Base-by-base conservation (phyloP, 2,888 invertebrate genomes). In the Podabrus alpinus region DNA sequence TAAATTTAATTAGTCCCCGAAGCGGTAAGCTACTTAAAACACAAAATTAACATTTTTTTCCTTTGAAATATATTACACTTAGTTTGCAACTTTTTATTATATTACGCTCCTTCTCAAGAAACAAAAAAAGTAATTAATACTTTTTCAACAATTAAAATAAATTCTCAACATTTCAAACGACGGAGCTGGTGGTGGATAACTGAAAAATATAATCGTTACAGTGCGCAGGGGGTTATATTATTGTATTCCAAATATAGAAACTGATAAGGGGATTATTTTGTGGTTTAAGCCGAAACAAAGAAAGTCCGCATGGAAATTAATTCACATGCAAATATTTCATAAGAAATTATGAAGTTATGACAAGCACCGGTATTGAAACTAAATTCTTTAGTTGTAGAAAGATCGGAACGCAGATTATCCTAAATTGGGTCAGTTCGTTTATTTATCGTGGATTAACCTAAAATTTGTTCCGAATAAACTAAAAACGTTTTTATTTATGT, bases 1-100 rank as follows among this genome's bases (percentile, higher is more conserved):
- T 83, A 84, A 84, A 84, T 84, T 83, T 84, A 83, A 84, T 84
- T 83, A 83, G 80, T 78, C 81, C 81, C 80, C 74, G 71, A 80
- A 81, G 80, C 77, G 61, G 75, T 77, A 71, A 73, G 74, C 73
- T 79, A 69, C 79, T 80, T 77, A 79, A 79, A 78, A 79, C 76
- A 73, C 79, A 25, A 78, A 80, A 80, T 80, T 80, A 67, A 73
- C 72, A 76, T 80, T 79, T 80, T 78, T 71, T 74, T 24, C 74
- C 17, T 17, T 15, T 62, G 29, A 29, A 29, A 29, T 29, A 29
- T 13, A 29, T 29, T 29, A 29, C 13, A 29, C 29, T 29, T 29
- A 29, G 29, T 29, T 29, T 29, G 13, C 29, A 29, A 29, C 29
- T 29, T 29, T 29, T 29, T 29, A 29, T 29, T 29, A 29, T 29